Conservation (phyloP, 2,797 vertebrate species). For the Micromesistius poutassou region DNA sequence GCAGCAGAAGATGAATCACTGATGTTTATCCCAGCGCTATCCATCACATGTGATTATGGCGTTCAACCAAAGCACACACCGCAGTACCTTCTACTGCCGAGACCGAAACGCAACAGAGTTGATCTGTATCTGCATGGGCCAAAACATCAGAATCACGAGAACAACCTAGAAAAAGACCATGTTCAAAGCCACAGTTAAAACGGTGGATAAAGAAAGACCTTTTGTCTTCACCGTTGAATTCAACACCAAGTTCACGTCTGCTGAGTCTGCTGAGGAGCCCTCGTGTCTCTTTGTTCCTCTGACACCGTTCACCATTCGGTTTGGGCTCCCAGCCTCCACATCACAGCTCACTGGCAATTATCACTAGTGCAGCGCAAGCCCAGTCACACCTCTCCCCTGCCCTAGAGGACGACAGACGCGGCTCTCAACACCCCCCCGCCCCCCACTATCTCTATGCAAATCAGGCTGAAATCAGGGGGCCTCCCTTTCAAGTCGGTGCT, state of each 20-base stretch:
- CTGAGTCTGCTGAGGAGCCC: conserved; percentile 12
- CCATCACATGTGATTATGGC: conserved; percentile 27
- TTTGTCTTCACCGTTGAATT: background rate
- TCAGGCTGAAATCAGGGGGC: conserved; percentile 56
- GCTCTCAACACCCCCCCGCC: conserved; percentile 47
- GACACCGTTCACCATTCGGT: conserved; percentile 19
- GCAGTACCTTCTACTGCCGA: background rate
- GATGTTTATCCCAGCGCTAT: conserved; percentile 17
- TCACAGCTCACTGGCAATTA: conserved; percentile 61
- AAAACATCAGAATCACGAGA: background rate
- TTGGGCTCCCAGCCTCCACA: conserved; percentile 26
- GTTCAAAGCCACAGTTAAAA: background rate
- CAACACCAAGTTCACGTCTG: conserved; percentile 26
- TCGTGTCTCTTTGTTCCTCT: conserved; percentile 40
- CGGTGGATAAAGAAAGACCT: background rate
- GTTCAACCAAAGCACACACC: conserved; percentile 28
- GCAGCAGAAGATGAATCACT: conserved; percentile 28
- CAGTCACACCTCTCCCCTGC: conserved; percentile 59
- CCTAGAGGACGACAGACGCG: conserved; percentile 56
- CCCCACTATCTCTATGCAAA: conserved; percentile 76
- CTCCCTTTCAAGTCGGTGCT: conserved; percentile 65
- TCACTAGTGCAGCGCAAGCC: conserved; percentile 52
- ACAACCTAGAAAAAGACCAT: background rate
- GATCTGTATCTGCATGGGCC: background rate
- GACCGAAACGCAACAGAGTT: background rate